Base-by-base conservation (phyloP, 2,888 invertebrate genomes). In the Lasioglossum vierecki region DNA sequence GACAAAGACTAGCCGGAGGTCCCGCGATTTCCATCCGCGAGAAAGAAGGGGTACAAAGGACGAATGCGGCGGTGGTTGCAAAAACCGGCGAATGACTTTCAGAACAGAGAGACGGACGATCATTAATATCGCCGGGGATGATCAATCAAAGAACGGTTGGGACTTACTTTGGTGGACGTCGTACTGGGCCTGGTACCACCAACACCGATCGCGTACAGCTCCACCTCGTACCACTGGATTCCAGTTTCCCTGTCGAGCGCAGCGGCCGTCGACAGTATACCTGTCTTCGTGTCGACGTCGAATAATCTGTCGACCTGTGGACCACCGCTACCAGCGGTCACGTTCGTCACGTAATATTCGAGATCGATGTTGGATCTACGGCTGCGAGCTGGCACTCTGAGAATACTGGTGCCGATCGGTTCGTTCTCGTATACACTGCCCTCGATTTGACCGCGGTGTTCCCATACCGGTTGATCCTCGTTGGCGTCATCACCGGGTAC, bases 321-420 rank as follows among this genome's bases (percentile, higher is more conserved):
- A 86, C 97, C 97, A 89, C 95, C 96, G 89, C 95, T 95, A 94
- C 96, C 97, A 83, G 95, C 95, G 92, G 97, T 97, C 95, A 98
- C 97, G 95, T 97, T 98, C 92, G 98, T 98, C 95, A 99, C 97
- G 95, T 98, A 99, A 96, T 98, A 99, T 95, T 98, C 98, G 94
- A 99, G 96, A 92, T 97, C 96, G 79, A 96, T 96, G 80, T 95
- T 96, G 53, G 93, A 90, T 92, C 96, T 96, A 88, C 95, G 95
- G 90, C 96, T 96, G 89, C 96, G 96, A 92, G 98, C 98, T 88
- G 96, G 96, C 91, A 99, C 97, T 91, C 97, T 97, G 91, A 98
- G 95, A 90, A 99, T 97, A 92, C 97, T 97, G 22, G 98, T 98
- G 79, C 98, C 99, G 77, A 97, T 96, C 2, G 98, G 97, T 95